Percentiles rank a stretch among this genome's conserved stretches.
Conservation (phyloP, 2,113 vertebrate species). For the Numida meleagris region DNA sequence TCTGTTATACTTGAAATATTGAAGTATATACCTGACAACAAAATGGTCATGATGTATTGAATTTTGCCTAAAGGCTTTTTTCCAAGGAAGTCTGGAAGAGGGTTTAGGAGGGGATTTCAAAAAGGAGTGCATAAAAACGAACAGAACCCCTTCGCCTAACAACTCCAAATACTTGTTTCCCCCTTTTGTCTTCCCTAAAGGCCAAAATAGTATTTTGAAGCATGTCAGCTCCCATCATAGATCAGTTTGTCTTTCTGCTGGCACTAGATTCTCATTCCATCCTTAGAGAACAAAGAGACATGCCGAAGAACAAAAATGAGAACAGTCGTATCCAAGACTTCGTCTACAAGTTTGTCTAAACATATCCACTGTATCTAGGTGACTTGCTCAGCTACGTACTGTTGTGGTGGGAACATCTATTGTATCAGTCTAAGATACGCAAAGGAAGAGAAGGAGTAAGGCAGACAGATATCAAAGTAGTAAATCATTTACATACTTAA, state of each 20-base stretch:
- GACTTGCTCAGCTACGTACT: conserved; percentile 19
- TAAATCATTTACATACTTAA: too few relatives aligned
- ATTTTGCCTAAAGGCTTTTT: background rate
- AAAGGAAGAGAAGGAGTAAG: conserved; percentile 34
- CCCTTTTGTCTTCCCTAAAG: conserved; percentile 47
- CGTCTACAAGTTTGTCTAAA: conserved; percentile 64
- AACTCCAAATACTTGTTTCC: conserved; percentile 13
- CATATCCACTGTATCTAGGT: conserved; percentile 62
- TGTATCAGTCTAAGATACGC: conserved; percentile 11
- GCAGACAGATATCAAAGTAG: background rate
- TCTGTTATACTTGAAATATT: background rate
- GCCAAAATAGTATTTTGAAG: conserved; percentile 53
- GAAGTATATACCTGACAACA: background rate
- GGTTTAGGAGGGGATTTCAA: conserved; percentile 18
- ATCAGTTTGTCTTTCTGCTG: conserved; percentile 66
- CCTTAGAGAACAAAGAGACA: conserved; percentile 58
- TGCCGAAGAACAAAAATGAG: conserved; percentile 65
- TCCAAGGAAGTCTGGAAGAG: background rate
- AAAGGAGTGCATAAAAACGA: conserved; percentile 16
- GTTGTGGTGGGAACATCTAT: conserved; percentile 40
- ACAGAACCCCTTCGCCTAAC: conserved; percentile 22
- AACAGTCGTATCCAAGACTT: conserved; percentile 57
- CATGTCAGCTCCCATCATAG: conserved; percentile 16
- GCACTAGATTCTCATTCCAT: conserved; percentile 62
- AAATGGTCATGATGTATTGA: background rate